Base-by-base conservation (phyloP, 2,113 vertebrate species). In the Cyprinodon tularosa region DNA sequence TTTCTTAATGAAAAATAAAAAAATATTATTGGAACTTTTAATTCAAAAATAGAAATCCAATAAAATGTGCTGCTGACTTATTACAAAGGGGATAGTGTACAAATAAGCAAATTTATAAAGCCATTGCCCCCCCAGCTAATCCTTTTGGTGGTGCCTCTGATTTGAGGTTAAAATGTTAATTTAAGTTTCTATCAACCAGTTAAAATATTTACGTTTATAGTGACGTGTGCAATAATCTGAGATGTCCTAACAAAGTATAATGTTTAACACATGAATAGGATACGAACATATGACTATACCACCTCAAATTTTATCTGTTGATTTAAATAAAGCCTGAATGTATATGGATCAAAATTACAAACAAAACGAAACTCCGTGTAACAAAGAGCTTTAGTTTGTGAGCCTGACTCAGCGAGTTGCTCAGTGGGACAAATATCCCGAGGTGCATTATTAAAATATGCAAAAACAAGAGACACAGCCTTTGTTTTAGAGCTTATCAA, bases 401-500 rank as follows among this genome's bases (percentile, higher is more conserved):
- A 82, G 45, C 76, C 15, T 88, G 84, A 85, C 71, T 53, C 66
- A 83, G 80, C 84, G 78, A 17, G 73, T 74, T 81, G 48, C 13
- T 72, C 29, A 68, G 5, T 36, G 44, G 39, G 62, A 45, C 38
- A 82, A 64, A 77, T 74, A 36, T 62, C 86, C 74, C 68, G 10
- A 17, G 65, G 84, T 60, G 10, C 42, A 68, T 69, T 44, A 70
- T 79, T 83, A 65, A 84, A 84, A 85, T 80, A 64, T 65, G 67
- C 20, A 66, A 73, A 70, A 79, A 42, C 40, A 47, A 64, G 40
- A 17, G 7, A 57, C 48, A 20, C 61, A 76, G 29, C 36, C 60
- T 40, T 65, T 75, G 40, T 83, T 73, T 70, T 39, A 74, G 20
- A 57, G 50, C 17, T 57, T n/a, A 57, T n/a, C 20, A 57, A 57